A percentile compares a stretch with the other conserved stretches of the same genome.
Evolutionary conservation across 2,797 vertebrate genomes (phyloP).

Genomic region (Danio albolineatus): DNA sequence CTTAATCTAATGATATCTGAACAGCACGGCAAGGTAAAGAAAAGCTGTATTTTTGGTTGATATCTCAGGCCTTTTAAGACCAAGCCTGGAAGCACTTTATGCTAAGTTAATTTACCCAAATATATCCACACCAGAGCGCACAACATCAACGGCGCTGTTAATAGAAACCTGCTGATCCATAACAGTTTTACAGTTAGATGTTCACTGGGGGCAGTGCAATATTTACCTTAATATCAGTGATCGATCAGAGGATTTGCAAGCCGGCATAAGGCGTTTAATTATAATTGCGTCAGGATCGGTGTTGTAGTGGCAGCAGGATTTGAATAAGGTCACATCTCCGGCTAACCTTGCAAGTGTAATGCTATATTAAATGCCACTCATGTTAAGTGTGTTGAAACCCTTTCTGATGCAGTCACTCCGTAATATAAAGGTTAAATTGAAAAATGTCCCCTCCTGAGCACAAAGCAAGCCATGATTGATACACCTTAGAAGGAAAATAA

Average conservation of each 20-base stretch:
- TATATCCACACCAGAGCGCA: conserved; percentile 78
- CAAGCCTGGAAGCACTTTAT: conserved; percentile 80
- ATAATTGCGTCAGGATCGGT: conserved; percentile 85
- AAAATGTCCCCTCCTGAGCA: conserved; percentile 89
- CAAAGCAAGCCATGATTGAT: conserved; percentile 90
- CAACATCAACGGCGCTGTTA: conserved; percentile 90
- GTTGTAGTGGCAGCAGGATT: conserved; percentile 86
- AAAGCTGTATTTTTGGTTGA: conserved; percentile 15
- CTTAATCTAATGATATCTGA: background rate
- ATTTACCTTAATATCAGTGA: conserved; percentile 92
- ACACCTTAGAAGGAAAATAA: conserved; percentile 83
- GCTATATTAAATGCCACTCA: conserved; percentile 99
- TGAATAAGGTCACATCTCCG: conserved; percentile 97
- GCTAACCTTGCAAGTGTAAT: conserved; percentile 91
- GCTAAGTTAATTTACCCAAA: conserved; percentile 90
- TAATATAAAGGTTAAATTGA: conserved; percentile 91
- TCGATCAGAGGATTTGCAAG: conserved; percentile 98
- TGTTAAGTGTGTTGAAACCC: conserved; percentile 88
- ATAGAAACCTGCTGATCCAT: conserved; percentile 99
- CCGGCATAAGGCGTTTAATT: conserved; percentile 97
- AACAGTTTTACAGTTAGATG: conserved; percentile 82
- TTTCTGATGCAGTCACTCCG: conserved; percentile 83
- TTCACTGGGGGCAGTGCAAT: conserved; percentile 90
- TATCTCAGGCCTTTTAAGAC: conserved; percentile 51
- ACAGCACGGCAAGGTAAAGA: background rate